These are phyloP conservation scores for Himalopsyche kuldschensis DNA, from an alignment of 2,888 invertebrate species.

Conservation along the genomic window DNA sequence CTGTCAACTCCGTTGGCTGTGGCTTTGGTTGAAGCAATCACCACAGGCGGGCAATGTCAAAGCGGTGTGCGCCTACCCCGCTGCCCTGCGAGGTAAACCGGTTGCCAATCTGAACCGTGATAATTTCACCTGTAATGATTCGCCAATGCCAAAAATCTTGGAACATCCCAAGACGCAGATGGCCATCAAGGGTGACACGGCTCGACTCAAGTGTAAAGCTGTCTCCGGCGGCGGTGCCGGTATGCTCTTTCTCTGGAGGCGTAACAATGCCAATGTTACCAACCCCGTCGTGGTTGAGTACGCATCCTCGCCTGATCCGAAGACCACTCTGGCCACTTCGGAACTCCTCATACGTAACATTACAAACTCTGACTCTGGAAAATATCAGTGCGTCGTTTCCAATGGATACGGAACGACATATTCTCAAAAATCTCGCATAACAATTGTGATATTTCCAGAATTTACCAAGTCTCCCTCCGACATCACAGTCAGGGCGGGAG, in stretches of 20 bases:
- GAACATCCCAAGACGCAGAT: constrained; percentile 80
- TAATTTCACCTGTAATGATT: constrained; percentile 74
- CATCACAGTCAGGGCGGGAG: constrained; percentile 81
- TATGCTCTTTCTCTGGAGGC: constrained; percentile 84
- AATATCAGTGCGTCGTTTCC: constrained; percentile 90
- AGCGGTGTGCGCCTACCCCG: constrained; percentile 82
- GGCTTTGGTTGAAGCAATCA: constrained; percentile 73
- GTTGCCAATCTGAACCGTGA: constrained; percentile 68
- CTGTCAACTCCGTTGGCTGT: constrained; percentile 85
- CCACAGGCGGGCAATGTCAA: constrained; percentile 62
- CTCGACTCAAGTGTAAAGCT: constrained; percentile 80
- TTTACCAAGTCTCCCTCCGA: constrained; percentile 85
- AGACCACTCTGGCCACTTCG: constrained; percentile 70
- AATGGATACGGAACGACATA: constrained; percentile 89
- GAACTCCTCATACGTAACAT: constrained; percentile 74
- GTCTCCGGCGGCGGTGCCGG: constrained; percentile 75
- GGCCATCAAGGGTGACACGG: constrained; percentile 85
- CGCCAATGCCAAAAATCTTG: constrained; percentile 82
- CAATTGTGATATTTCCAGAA: constrained; percentile 84
- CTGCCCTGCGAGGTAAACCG: constrained; percentile 69
- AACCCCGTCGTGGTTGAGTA: constrained; percentile 54
- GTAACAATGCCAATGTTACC: constrained; percentile 69
- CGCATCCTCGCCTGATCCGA: constrained; percentile 54
- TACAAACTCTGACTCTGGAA: constrained; percentile 79
- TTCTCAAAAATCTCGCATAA: constrained; percentile 82